Conservation (phyloP, 1,140 invertebrate genomes). For the Gonioctena quinquepunctata region DNA sequence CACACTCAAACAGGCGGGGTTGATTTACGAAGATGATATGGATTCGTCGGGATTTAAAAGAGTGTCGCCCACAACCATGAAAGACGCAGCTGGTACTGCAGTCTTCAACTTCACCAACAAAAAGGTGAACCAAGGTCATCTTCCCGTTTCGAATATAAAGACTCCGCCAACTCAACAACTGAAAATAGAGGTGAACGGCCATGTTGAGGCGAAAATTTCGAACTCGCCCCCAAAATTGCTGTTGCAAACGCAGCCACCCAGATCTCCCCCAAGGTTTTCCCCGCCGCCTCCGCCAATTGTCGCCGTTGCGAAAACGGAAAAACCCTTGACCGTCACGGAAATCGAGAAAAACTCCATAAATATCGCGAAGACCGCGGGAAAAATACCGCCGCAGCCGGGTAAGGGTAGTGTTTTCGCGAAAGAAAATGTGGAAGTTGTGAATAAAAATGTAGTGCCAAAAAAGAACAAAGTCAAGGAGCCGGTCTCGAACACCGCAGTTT, state of each 20-base stretch:
- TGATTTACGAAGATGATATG: slow-evolving; percentile 17
- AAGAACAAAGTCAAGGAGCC: slow-evolving; percentile 41
- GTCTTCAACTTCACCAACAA: slow-evolving; percentile 30
- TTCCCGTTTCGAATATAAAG: slow-evolving; percentile 31
- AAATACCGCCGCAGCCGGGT: slow-evolving; percentile 57
- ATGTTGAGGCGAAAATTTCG: background rate
- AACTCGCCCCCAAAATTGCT: background rate
- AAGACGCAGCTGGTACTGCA: slow-evolving; percentile 50
- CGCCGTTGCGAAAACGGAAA: slow-evolving; percentile 19
- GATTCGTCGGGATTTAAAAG: slow-evolving; percentile 17
- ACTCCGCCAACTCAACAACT: slow-evolving; percentile 34
- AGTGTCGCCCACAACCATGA: slow-evolving; percentile 56
- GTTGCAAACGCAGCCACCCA: slow-evolving; percentile 1
- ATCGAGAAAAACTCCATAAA: slow-evolving; percentile 75
- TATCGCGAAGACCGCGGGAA: slow-evolving; percentile 61
- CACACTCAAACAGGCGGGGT: slow-evolving; percentile 65
- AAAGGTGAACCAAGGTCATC: slow-evolving; percentile 31
- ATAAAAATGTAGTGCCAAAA: slow-evolving; percentile 35
- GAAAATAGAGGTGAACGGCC: slow-evolving; percentile 38
- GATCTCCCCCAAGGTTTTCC: slow-evolving; percentile 1
- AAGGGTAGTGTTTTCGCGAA: slow-evolving; percentile 60
- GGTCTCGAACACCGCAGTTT: slow-evolving; percentile 74
- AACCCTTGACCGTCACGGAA: slow-evolving; percentile 58
- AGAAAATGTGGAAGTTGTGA: slow-evolving; percentile 53
- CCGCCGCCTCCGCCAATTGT: slow-evolving; percentile 7